Base-by-base conservation (phyloP, 2,888 invertebrate species). In the Lasioglossum zephyrum region DNA sequence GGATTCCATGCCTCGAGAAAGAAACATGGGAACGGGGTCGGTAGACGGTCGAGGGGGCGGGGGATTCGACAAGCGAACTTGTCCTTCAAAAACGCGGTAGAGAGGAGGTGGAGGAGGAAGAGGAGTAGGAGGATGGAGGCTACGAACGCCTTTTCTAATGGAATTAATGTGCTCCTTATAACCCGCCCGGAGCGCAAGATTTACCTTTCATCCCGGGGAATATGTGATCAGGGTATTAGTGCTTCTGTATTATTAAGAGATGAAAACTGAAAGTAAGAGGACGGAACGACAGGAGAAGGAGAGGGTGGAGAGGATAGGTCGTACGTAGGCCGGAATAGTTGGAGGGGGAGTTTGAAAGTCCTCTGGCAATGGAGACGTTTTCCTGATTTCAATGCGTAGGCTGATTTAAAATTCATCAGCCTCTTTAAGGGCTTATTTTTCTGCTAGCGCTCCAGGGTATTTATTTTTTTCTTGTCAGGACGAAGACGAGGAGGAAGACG, bases 211-310 rank as follows among this genome's bases (percentile, higher is more conserved):
- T 94, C 92, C 93, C 91, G 80, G 88, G 92, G 94, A 95, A 95
- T 95, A 95, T 95, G 94, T 95, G 94, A 95, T 95, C 95, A 94
- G 94, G 94, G 95, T 95, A 95, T 95, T 95, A 95, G 95, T 93
- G 93, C 92, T 92, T 93, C 92, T 95, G 94, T 95, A 95, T 95
- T 95, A 95, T 95, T 94, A 94, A 94, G 93, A 94, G 92, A 93
- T 92, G 93, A 92, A 93, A 92, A 94, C 92, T 94, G 92, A 94
- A 93, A 92, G 93, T 89, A 89, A 87, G 88, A 70, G 81, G 82
- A 83, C 76, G 26, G 74, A 53, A 66, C 57, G 79, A 80, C 13
- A 87, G 73, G 75, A 81, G 82, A 81, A 79, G 41, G 72, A 31
- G 66, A 26, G 66, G 31, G 66, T 18, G 66, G 63, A 85, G 80